phyloP scores from a whole-genome alignment of 2,113 vertebrate genomes.

The Brienomyrus brachyistius region DNA sequence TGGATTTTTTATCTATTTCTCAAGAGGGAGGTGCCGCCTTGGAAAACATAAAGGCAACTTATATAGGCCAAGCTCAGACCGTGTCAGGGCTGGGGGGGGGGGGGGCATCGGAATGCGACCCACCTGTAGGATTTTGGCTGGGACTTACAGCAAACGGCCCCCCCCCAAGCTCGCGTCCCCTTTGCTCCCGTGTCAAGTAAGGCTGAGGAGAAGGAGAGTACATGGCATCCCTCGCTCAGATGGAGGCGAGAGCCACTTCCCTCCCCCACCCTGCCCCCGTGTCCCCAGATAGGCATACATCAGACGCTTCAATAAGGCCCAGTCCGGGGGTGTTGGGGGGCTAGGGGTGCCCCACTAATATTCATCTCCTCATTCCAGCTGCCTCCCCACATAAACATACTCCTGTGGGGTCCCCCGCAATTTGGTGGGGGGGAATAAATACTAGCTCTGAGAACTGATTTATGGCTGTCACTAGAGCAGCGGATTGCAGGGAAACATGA shows the following conservation, averaged over 20 bases:
- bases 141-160: not conserved
- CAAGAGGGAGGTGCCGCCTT: not conserved
- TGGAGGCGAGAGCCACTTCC: constrained; percentile 5
- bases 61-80: not conserved
- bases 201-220: not conserved
- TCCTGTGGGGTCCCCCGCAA: constrained; percentile 29
- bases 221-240: not conserved
- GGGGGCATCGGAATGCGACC: not conserved
- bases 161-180: not conserved
- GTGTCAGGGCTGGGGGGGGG: not conserved
- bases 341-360: not conserved
- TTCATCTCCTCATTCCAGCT: not conserved
- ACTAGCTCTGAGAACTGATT: constrained; percentile 24
- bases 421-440: constrained; percentile 23
- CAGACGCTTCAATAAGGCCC: not conserved
- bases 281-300: constrained; percentile 2
- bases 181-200: not conserved
- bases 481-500: not conserved
- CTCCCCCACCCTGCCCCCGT: not conserved
- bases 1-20: not conserved
- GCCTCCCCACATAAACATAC: constrained; percentile 8
- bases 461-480: constrained; percentile 12
- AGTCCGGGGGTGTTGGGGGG: not conserved
- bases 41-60: constrained; percentile 18
- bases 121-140: not conserved